These are phyloP conservation scores for Sebastes alutus DNA, from an alignment of 2,797 vertebrate species.

Conservation along the genomic window DNA sequence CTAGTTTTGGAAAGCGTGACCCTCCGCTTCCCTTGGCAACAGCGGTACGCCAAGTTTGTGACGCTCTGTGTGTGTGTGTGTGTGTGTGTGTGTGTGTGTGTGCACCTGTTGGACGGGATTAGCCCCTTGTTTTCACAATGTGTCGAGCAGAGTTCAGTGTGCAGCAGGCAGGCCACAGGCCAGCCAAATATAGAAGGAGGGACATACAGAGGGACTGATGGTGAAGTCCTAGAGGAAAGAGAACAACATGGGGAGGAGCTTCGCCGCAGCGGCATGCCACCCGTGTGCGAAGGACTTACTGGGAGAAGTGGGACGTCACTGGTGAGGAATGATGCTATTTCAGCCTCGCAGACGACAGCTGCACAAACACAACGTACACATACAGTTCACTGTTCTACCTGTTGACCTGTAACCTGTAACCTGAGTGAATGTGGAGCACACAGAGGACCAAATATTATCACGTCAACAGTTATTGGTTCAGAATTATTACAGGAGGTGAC, in stretches of 20 bases:
- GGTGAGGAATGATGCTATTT: slow-evolving; percentile 6
- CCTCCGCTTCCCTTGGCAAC: neutral
- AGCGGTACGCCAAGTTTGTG: neutral
- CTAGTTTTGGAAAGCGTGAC: slow-evolving; percentile 5
- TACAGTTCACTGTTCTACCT: too few relatives aligned
- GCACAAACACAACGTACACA: neutral
- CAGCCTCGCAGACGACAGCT: slow-evolving; percentile 37
- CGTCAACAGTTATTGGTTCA: rapidly evolving
- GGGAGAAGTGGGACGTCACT: neutral
- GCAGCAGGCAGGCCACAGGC: slow-evolving; percentile 24
- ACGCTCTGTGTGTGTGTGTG: neutral
- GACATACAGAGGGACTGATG: neutral
- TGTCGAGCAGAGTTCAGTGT: neutral
- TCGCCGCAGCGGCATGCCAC: neutral
- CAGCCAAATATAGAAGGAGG: slow-evolving; percentile 50
- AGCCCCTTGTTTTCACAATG: slow-evolving; percentile 57
- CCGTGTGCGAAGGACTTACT: neutral
- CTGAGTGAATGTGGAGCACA: rapidly evolving
- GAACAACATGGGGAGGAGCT: neutral
- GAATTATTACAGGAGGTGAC: too few relatives aligned
- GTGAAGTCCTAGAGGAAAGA: neutral
- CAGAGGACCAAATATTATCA: too few relatives aligned
- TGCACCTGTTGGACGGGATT: slow-evolving; percentile 69
- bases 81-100: neutral
- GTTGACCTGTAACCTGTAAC: too few relatives aligned